Evolutionary conservation across 2,888 invertebrate species (phyloP), one percentile per base, ranked within the genome.

Genomic region (Ochropleura plecta): DNA sequence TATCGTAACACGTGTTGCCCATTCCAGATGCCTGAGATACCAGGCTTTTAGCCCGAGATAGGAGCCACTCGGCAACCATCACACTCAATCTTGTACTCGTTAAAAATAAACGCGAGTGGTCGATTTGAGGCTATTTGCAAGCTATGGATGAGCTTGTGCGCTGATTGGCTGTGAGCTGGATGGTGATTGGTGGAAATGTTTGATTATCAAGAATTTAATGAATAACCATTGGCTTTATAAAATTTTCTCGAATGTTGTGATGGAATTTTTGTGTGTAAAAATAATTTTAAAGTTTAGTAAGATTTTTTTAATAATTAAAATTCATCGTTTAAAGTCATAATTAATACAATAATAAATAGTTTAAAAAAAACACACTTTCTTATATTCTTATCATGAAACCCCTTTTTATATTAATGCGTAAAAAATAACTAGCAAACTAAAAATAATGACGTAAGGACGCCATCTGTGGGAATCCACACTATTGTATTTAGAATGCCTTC

Each of bases 11-110:
- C 87, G 88, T 90, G 90, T 89, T 79, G 71, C 71, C 68, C 69
- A 62, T 81, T 74, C 77, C 88, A 90, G 90, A 90, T 90, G 86
- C 77, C 79, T 82, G 73, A 88, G 89, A 90, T 90, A 89, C 67
- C 67, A 16, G 48, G 88, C 88, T 89, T 88, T 88, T 88, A 88
- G 86, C 73, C 77, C 4, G 59, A 76, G 87, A 86, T 85, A 85
- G 65, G 49, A 55, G 68, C 78, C 86, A 83, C 88, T 83, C 82
- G 80, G 76, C 77, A 79, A 55, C 81, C 79, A 78, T 73, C 70
- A 65, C 78, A 82, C 83, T 86, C 82, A 60, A 81, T 86, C 77
- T 74, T 74, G 73, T 65, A 46, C 73, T 73, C 53, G 80, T 83
- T 84, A 87, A 87, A 87, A 87, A 87, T 86, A 86, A 82, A 83